Conservation (phyloP, 2,113 vertebrate species). For the Anhinga anhinga region DNA sequence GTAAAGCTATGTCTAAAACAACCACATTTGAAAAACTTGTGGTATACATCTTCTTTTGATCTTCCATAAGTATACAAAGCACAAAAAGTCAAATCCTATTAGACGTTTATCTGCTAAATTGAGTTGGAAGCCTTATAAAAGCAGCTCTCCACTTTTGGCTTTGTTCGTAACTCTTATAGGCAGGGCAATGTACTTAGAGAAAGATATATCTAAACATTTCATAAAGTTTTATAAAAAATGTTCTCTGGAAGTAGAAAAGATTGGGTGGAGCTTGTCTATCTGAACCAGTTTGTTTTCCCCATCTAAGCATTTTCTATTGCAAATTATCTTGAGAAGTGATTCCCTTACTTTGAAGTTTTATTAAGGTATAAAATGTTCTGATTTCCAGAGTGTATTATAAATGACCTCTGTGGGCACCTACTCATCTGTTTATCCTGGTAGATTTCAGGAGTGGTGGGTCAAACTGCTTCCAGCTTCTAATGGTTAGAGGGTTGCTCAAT, state of each 20-base stretch:
- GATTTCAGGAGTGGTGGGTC: background rate
- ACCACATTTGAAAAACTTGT: background rate
- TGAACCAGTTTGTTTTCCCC: background rate
- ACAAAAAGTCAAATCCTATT: slow-evolving; percentile 21
- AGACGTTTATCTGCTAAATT: background rate
- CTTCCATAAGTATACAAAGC: background rate
- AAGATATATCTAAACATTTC: background rate
- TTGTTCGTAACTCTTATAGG: background rate
- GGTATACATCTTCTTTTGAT: slow-evolving; percentile 16
- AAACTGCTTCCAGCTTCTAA: background rate
- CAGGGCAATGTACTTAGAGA: background rate
- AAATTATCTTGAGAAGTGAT: background rate
- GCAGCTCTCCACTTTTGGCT: background rate
- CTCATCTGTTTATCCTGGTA: slow-evolving; percentile 9
- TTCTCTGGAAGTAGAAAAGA: background rate
- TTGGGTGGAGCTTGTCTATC: background rate
- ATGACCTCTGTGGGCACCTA: background rate
- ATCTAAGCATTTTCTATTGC: background rate
- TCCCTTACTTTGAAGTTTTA: background rate
- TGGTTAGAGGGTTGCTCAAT: background rate
- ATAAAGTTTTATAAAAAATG: background rate
- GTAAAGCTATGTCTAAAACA: background rate
- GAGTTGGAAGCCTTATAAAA: slow-evolving; percentile 6
- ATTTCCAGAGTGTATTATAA: background rate
- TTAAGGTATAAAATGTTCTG: background rate